Evolutionary conservation across 2,113 vertebrate genomes (phyloP), one percentile per base, ranked within the genome.

Genomic region (Corythoichthys intestinalis): DNA sequence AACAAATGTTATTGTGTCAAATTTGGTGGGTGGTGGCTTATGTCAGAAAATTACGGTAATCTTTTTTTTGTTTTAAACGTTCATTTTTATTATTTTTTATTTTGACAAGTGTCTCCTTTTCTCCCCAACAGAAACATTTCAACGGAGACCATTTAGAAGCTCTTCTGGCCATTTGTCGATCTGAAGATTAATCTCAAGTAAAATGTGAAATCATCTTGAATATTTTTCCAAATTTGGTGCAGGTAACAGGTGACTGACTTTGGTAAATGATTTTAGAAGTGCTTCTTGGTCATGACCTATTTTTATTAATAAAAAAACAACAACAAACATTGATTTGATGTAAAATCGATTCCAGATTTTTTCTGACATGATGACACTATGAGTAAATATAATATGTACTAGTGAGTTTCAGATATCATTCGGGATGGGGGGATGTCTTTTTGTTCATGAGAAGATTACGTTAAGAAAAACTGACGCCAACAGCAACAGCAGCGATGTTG

Each of bases 81-180:
- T 1, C 1, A 14, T 58, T 6, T 14, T 35, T 37, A 37, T 35
- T 4, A 4, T 12, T 56, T 53, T 59, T 13, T 38, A 15, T 46
- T 62, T 2, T 49, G 4, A 5, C 8, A 3, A 48, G 1, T 1
- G 41, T n/a, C 59, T 46, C 39, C 44, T 34, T 81, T 64, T 59
- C 47, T 12, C 7, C 35, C 39, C 37, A 46, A 75, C 83, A 91
- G 89, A 88, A 83, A 65, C 75, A 85, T 12, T 92, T 86, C 54
- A 89, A 85, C 70, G 87, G 87, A 61, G 78, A 88, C 2, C 72
- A 88, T 67, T 88, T 86, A 11, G 77, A 83, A 53, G 90, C 87
- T 70, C 73, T 91, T 70, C 68, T 90, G 72, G 84, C 84, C 69
- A 60, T 91, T 60, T 92, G 91, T 49, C 82, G 88, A 15, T 85